Conservation (phyloP, 2,888 invertebrate genomes). For the Acleris holmiana region DNA sequence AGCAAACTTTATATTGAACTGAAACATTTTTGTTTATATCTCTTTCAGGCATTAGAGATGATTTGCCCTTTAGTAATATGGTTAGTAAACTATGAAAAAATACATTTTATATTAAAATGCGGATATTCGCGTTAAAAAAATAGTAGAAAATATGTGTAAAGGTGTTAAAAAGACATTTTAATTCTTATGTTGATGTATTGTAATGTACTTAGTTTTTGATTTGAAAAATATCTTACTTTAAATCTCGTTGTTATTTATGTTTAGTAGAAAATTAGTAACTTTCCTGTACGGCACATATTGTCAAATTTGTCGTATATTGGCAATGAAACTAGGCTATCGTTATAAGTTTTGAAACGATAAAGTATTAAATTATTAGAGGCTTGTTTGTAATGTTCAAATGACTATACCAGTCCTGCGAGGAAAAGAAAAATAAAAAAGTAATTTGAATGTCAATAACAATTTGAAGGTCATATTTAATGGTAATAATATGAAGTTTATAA, state of each 20-base stretch:
- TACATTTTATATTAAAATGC: constrained; percentile 32
- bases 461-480: no score
- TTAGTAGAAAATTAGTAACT: background rate
- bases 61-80: constrained; percentile 16
- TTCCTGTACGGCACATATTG: constrained; percentile 4
- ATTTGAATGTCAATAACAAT: no score
- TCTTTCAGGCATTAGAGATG: constrained; percentile 28
- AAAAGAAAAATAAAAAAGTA: no score
- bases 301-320: background rate
- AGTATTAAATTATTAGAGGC: no score
- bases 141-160: constrained; percentile 9
- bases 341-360: no score
- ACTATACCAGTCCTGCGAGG: no score
- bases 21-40: constrained; percentile 28
- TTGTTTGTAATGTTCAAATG: no score
- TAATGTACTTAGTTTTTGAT: constrained; percentile 3
- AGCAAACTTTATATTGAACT: constrained; percentile 1
- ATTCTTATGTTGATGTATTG: background rate
- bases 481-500: no score
- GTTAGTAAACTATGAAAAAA: constrained; percentile 31
- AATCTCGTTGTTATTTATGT: constrained; percentile 10
- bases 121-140: constrained; percentile 14
- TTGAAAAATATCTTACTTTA: background rate
- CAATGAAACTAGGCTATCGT: no score
- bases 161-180: constrained; percentile 22